Evolutionary conservation across 2,888 invertebrate species (phyloP).

Genomic region (Leucoma salicis): DNA sequence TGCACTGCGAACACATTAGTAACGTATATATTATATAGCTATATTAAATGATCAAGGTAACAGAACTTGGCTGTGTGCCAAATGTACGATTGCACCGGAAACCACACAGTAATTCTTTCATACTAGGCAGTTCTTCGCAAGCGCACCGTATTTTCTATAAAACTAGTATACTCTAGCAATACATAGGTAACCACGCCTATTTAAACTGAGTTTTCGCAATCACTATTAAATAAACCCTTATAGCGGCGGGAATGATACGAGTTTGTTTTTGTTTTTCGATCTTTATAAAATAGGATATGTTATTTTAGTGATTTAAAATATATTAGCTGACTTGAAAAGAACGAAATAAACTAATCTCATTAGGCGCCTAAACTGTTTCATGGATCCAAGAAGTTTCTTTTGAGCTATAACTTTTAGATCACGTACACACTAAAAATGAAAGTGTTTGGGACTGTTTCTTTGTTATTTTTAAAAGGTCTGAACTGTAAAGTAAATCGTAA

Average conservation of each 20-base stretch:
- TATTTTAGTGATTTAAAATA: too few relatives aligned
- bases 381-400: neutral
- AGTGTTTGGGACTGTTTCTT: neutral
- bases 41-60: neutral
- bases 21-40: too few relatives aligned
- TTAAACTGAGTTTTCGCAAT: too few relatives aligned
- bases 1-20: too few relatives aligned
- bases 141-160: neutral
- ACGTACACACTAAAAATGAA: neutral
- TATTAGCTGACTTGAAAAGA: too few relatives aligned
- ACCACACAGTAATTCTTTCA: neutral
- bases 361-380: neutral
- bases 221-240: too few relatives aligned
- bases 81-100: neutral
- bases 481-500: too few relatives aligned
- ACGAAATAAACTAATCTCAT: neutral
- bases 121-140: neutral
- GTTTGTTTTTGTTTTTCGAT: too few relatives aligned
- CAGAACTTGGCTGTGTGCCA: neutral
- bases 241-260: too few relatives aligned
- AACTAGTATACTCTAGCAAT: too few relatives aligned
- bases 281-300: too few relatives aligned
- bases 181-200: too few relatives aligned
- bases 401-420: neutral
- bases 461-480: neutral